These are phyloP conservation scores for Brachionus rubens DNA, from an alignment of 1,140 invertebrate species.

Conservation along the genomic window DNA sequence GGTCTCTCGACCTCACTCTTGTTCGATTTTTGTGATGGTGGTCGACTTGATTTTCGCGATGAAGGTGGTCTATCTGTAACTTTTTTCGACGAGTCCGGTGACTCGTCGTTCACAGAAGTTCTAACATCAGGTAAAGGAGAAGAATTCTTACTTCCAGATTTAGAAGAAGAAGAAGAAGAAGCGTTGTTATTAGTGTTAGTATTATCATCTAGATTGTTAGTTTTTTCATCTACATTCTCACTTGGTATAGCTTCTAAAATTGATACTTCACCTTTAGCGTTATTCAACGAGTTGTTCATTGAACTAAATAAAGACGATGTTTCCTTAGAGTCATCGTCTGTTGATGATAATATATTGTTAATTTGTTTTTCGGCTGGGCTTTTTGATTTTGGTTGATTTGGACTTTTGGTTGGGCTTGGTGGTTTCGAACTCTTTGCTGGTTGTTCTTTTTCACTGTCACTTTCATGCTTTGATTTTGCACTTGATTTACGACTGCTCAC, in stretches of 20 bases:
- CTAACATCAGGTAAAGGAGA: not conserved
- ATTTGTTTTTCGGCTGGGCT: not conserved
- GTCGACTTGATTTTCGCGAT: not conserved
- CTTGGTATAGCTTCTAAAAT: not conserved
- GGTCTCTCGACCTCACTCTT: not conserved
- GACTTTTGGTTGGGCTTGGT: not conserved
- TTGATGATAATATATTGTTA: not conserved
- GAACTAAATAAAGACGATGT: not conserved
- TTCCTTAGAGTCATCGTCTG: not conserved
- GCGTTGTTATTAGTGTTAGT: not conserved
- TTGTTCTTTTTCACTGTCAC: not conserved
- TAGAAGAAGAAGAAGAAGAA: no score
- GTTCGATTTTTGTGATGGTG: not conserved
- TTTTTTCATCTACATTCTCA: not conserved
- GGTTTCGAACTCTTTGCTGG: not conserved
- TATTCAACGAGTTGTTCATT: no score
- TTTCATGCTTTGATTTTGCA: not conserved
- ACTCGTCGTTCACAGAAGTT: no score
- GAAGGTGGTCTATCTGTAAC: not conserved
- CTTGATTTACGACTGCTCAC: not conserved
- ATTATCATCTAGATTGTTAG: conserved; percentile 27
- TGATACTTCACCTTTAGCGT: not conserved
- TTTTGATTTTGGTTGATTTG: not conserved
- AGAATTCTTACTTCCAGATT: not conserved
- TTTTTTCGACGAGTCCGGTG: not conserved